Conservation (phyloP, 2,888 invertebrate genomes). For the Petrolisthes manimaculis region DNA sequence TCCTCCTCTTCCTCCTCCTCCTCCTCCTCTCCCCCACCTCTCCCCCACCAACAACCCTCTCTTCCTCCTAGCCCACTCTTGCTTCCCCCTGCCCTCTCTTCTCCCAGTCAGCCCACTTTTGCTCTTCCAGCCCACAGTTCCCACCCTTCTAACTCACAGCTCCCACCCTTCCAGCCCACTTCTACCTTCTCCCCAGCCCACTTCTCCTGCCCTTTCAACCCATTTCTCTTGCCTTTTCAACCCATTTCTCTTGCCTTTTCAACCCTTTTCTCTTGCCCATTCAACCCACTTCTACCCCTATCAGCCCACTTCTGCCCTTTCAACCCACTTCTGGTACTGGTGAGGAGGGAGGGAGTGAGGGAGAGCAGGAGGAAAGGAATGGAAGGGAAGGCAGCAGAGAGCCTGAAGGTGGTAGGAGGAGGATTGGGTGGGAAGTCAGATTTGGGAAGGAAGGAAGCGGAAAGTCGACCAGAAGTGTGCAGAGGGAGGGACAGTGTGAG, state of each 20-base stretch:
- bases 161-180: neutral
- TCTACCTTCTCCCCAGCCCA: neutral
- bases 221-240: neutral
- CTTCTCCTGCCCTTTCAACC: neutral
- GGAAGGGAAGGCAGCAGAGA: neutral
- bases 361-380: neutral
- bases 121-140: neutral
- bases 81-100: neutral
- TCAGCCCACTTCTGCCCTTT: too few relatives aligned
- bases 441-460: neutral
- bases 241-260: neutral
- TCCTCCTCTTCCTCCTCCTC: neutral
- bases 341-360: too few relatives aligned
- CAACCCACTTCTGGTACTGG: too few relatives aligned
- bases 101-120: neutral
- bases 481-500: neutral
- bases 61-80: neutral
- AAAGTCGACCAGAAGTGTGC: neutral
- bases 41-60: neutral
- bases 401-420: neutral
- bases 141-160: neutral
- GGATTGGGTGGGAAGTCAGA: neutral
- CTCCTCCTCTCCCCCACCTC: neutral
- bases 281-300: neutral
- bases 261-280: constrained; percentile 27